Percentiles rank a stretch among this genome's conserved stretches.
phyloP scores from a whole-genome alignment of 2,797 vertebrate species.

The Luscinia megarhynchos region DNA sequence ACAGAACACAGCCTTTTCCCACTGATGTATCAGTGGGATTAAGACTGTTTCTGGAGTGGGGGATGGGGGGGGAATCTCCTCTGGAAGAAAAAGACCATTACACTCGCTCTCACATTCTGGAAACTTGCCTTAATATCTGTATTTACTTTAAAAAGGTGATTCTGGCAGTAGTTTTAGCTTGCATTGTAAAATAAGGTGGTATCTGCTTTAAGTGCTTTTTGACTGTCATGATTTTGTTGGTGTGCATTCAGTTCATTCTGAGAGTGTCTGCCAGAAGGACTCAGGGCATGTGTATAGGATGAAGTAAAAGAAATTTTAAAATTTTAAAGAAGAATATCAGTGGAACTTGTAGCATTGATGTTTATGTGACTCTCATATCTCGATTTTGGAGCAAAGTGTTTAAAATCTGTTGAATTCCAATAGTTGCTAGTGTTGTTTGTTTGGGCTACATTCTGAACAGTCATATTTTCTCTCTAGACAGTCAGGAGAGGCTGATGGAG shows the following conservation, averaged over 20 bases:
- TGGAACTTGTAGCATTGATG: neutral
- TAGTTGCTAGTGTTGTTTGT: neutral
- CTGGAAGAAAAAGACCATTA: neutral
- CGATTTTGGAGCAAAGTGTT: neutral
- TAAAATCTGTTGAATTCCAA: neutral
- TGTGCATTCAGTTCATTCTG: neutral
- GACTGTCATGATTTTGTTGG: neutral
- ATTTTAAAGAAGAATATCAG: accelerated
- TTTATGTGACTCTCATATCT: accelerated
- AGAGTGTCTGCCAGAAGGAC: neutral
- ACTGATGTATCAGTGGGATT: neutral
- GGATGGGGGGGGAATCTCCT: neutral
- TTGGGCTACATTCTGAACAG: neutral
- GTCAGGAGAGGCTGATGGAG: neutral
- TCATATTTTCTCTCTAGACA: neutral
- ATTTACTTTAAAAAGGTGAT: neutral
- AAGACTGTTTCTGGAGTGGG: neutral
- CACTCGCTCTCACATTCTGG: neutral
- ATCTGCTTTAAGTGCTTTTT: neutral
- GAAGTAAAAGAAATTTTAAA: neutral
- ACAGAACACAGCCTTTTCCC: neutral
- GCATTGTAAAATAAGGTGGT: neutral
- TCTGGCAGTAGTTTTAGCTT: neutral
- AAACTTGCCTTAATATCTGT: neutral
- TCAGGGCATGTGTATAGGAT: neutral